phyloP scores from a whole-genome alignment of 2,113 vertebrate species.

The Cynoglossus semilaevis region DNA sequence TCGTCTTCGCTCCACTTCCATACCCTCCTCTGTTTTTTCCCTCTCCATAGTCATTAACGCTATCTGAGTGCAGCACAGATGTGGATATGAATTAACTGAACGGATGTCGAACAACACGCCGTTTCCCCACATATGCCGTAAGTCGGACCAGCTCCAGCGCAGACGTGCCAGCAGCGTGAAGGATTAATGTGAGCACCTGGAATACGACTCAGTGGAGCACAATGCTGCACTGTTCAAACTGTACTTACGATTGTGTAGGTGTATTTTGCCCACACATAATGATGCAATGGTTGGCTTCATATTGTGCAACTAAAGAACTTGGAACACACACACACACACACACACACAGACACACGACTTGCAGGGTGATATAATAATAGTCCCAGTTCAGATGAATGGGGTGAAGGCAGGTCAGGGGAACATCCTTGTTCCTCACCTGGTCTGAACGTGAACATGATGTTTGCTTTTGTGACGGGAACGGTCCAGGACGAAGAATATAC shows the following conservation, averaged over 20 bases:
- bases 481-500: no score
- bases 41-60: conserved; percentile 1
- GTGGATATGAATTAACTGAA: conserved; percentile 20
- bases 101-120: conserved; percentile 23
- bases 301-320: conserved; percentile 1
- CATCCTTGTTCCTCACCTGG: not conserved
- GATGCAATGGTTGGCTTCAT: conserved; percentile 7
- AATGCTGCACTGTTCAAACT: conserved; percentile 40
- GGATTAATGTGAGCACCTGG: conserved; percentile 60
- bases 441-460: no score
- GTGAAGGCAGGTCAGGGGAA: not conserved
- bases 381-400: not conserved
- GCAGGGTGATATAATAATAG: not conserved
- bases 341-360: not conserved
- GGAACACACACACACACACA: not conserved
- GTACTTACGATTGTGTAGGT: conserved; percentile 14
- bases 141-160: conserved; percentile 18
- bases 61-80: not conserved
- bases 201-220: conserved; percentile 36
- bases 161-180: conserved; percentile 44
- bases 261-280: conserved; percentile 24
- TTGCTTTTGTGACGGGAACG: no score
- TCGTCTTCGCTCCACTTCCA: not conserved
- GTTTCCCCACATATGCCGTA: conserved; percentile 12
- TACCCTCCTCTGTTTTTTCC: not conserved